phyloP scores from a whole-genome alignment of 2,888 invertebrate species.

The Pachliopta kotzebuea region DNA sequence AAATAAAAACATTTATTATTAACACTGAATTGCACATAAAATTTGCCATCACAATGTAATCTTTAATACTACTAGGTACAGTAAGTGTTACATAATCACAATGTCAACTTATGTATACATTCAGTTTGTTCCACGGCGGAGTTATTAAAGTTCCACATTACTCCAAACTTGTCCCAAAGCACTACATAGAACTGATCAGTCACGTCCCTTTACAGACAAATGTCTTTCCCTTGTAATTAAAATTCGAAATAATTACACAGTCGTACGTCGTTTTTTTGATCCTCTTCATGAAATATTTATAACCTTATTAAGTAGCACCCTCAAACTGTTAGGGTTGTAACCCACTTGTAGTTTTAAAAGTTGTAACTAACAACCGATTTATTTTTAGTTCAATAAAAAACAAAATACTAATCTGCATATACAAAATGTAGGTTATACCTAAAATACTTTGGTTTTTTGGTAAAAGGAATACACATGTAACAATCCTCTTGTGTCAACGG shows the following conservation, averaged over 20 bases:
- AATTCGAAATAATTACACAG: conserved; percentile 26
- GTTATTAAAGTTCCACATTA: conserved; percentile 27
- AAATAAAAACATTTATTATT: conserved; percentile 63
- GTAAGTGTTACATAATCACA: conserved; percentile 53
- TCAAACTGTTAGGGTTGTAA: conserved; percentile 17
- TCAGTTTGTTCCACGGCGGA: conserved; percentile 30
- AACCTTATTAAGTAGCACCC: conserved; percentile 24
- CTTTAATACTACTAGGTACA: conserved; percentile 66
- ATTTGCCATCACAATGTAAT: conserved; percentile 64
- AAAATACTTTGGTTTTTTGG: too few species aligned
- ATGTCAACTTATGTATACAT: conserved; percentile 50
- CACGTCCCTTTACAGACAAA: conserved; percentile 42
- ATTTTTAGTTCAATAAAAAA: neutral
- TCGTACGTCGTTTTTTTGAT: conserved; percentile 21
- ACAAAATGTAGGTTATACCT: too few species aligned
- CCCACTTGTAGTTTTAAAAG: conserved; percentile 5
- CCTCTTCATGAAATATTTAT: conserved; percentile 20
- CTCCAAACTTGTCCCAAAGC: conserved; percentile 30
- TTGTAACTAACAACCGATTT: neutral
- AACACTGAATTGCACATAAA: conserved; percentile 66
- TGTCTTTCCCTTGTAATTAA: conserved; percentile 27
- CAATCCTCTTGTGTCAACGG: too few species aligned
- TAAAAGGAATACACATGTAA: too few species aligned
- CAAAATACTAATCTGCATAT: too few species aligned
- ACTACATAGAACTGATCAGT: conserved; percentile 43